Evolutionary conservation across 64 coral and sea anemone genomes (phyloP), one percentile per base, ranked within the genome.

Genomic region (Exaiptasia diaphana): DNA sequence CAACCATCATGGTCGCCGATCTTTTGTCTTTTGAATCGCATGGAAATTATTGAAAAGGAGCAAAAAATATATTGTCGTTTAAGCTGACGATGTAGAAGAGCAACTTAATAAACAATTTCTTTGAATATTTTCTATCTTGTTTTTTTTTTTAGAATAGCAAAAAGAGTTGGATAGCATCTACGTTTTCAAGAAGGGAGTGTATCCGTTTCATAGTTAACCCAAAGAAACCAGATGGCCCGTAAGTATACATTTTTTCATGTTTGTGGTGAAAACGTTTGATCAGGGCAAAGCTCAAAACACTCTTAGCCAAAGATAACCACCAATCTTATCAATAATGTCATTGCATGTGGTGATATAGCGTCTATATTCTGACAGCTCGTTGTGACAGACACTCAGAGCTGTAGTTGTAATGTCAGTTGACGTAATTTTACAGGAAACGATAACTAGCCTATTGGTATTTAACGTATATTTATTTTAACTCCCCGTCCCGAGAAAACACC

Each of bases 111-210:
- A n/a, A n/a, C n/a, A n/a, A n/a, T n/a, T n/a, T n/a, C n/a, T n/a
- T n/a, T n/a, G n/a, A n/a, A n/a, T n/a, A n/a, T n/a, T n/a, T n/a
- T n/a, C n/a, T n/a, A n/a, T n/a, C n/a, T n/a, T n/a, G n/a, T n/a
- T 64, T 69, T 64, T 6, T 41, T 48, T 69, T 91, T 38, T 58
- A 91, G 89, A 83, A 79, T 63, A 68, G 61, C 45, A 84, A 83
- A 60, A 83, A 91, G 42, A 79, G 81, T 29, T 85, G 89, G 89
- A 78, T 91, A 42, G 80, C 73, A 54, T 13, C 25, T 18, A 67
- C 71, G 11, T 79, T 91, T 75, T 50, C 23, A 5, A 33, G 65
- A 38, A 42, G 61, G 27, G 89, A 91, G 32, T 91, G 89, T 34
- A 84, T 91, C 29, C 83, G 73, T 20, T 79, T 85, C 63, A 25